Evolutionary conservation across 2,888 invertebrate genomes (phyloP).

Genomic region (Acanthoscelides obtectus): DNA sequence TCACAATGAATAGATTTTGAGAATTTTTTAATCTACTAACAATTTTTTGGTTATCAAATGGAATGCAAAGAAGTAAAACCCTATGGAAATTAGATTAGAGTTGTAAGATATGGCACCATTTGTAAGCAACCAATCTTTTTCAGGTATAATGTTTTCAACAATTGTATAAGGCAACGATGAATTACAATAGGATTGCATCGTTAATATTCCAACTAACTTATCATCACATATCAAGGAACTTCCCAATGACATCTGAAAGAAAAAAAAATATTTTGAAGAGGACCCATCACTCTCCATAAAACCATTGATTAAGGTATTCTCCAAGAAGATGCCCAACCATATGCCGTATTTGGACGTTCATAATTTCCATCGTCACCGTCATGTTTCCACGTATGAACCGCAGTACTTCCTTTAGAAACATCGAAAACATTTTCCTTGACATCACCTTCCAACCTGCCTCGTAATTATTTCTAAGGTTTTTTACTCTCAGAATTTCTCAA

Average conservation of each 20-base stretch:
- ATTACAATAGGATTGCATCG: conserved; percentile 11
- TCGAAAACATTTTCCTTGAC: no score
- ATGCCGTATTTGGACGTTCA: no score
- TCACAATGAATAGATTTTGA: no score
- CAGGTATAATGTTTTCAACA: conserved; percentile 11
- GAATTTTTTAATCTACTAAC: no score
- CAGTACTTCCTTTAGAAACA: no score
- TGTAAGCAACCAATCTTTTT: neutral
- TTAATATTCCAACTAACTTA: conserved; percentile 14
- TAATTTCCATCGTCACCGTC: no score
- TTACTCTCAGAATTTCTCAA: no score
- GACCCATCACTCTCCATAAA: neutral
- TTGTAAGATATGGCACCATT: neutral
- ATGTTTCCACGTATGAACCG: no score
- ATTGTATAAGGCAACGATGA: conserved; percentile 6
- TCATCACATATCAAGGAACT: conserved; percentile 17
- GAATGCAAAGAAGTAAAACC: neutral
- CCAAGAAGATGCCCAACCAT: no score
- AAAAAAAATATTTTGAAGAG: neutral
- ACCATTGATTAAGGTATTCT: no score
- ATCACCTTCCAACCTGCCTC: no score
- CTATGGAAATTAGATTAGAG: neutral
- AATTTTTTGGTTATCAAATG: neutral
- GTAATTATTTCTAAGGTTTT: no score
- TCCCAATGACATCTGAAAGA: conserved; percentile 12